A percentile compares a stretch with the other conserved stretches of the same genome.
These are phyloP conservation scores for Ranitomeya imitator DNA, from an alignment of 2,113 vertebrate species.

Conservation along the genomic window DNA sequence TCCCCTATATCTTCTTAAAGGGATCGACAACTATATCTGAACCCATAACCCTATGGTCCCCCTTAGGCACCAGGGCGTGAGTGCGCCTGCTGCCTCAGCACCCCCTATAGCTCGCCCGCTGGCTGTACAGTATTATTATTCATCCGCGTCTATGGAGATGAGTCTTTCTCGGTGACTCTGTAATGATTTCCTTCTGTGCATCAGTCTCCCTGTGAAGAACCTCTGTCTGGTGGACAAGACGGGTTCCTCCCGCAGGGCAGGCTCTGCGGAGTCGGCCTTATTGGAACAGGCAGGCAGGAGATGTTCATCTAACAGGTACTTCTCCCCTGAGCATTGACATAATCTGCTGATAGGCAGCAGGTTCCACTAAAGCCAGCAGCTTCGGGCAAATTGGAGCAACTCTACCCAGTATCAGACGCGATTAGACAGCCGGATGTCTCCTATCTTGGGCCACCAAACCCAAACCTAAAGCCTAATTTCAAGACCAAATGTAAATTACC, in stretches of 20 bases:
- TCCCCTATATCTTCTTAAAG: too few relatives aligned
- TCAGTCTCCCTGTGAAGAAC: not conserved
- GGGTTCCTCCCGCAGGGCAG: conserved; percentile 12
- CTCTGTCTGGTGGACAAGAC: not conserved
- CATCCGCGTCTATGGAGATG: not conserved
- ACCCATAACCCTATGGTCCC: too few relatives aligned
- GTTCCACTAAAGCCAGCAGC: conserved; percentile 23
- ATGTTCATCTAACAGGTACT: conserved; percentile 3
- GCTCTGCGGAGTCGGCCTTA: conserved; percentile 19
- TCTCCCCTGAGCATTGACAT: conserved; percentile 11
- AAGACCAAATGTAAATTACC: not conserved
- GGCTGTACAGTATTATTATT: not conserved
- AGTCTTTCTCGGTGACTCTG: not conserved
- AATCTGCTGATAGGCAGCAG: conserved; percentile 22
- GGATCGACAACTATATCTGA: too few relatives aligned
- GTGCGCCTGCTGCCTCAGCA: not conserved
- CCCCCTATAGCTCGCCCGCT: not conserved
- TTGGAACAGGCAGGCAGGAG: conserved; percentile 22
- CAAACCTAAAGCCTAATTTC: not conserved
- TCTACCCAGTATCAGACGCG: not conserved
- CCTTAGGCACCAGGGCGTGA: not conserved
- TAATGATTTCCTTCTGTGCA: not conserved
- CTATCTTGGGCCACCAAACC: not conserved
- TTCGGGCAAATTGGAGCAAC: conserved; percentile 26
- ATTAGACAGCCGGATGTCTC: not conserved